Percentiles rank a stretch among this genome's conserved stretches.
Evolutionary conservation across 2,797 vertebrate species (phyloP).

Genomic region (Steatocranus sp.): DNA sequence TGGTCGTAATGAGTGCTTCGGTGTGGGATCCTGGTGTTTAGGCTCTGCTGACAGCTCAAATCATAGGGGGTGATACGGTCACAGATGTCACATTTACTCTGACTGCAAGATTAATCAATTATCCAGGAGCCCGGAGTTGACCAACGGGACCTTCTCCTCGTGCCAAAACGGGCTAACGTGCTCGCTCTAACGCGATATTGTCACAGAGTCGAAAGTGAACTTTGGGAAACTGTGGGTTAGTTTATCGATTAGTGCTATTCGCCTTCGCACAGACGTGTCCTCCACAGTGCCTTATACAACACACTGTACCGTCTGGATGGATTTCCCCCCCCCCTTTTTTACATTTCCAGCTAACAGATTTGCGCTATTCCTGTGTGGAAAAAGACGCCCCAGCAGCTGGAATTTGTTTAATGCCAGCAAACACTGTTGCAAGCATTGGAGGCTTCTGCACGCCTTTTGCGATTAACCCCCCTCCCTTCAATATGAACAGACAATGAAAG

Average conservation of each 20-base stretch:
- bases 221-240: conserved; percentile 61
- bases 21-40: conserved; percentile 41
- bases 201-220: conserved; percentile 69
- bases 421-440: conserved; percentile 16
- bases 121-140: conserved; percentile 37
- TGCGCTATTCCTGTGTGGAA: conserved; percentile 27
- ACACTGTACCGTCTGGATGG: conserved; percentile 1
- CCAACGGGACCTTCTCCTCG: neutral
- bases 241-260: conserved; percentile 51
- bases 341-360: conserved; percentile 29
- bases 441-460: conserved; percentile 1
- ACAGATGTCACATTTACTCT: conserved; percentile 64
- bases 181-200: conserved; percentile 2
- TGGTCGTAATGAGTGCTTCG: conserved; percentile 18
- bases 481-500: neutral
- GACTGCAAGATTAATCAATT: conserved; percentile 57
- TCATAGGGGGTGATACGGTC: conserved; percentile 60
- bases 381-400: conserved; percentile 54
- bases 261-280: conserved; percentile 23
- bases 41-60: conserved; percentile 63
- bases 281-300: neutral
- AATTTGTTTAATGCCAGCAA: conserved; percentile 44
- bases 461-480: neutral
- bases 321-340: accelerated
- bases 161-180: conserved; percentile 19